Conservation (phyloP, 2,888 invertebrate genomes). For the Caradrina clavipalpis region DNA sequence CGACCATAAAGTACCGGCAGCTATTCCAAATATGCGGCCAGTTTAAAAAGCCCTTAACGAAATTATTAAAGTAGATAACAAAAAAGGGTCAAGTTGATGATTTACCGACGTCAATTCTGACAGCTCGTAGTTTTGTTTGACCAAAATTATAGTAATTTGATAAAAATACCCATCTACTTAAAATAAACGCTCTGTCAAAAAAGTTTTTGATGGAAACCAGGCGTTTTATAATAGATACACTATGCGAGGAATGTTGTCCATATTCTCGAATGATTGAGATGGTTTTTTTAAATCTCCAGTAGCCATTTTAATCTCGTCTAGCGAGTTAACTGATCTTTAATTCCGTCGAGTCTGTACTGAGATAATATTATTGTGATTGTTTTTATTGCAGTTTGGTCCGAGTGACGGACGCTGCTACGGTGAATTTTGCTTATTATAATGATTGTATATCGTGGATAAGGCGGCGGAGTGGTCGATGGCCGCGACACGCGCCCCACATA, state of each 20-base stretch:
- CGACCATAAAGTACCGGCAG: constrained; percentile 85
- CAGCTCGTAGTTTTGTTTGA: constrained; percentile 89
- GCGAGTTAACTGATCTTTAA: constrained; percentile 64
- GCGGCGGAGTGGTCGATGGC: constrained; percentile 32
- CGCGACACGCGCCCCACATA: constrained; percentile 64
- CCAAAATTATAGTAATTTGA: constrained; percentile 90
- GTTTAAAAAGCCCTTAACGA: constrained; percentile 89
- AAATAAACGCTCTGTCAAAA: constrained; percentile 83
- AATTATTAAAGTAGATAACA: constrained; percentile 86
- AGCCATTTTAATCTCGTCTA: constrained; percentile 63
- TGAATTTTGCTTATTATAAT: constrained; percentile 71
- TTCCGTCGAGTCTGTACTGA: constrained; percentile 51
- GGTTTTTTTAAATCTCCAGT: constrained; percentile 68
- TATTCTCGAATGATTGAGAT: constrained; percentile 60
- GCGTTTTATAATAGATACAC: constrained; percentile 79
- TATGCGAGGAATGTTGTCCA: constrained; percentile 80
- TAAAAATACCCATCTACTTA: constrained; percentile 88
- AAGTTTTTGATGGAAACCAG: constrained; percentile 74
- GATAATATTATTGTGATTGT: constrained; percentile 66
- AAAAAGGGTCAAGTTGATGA: constrained; percentile 88
- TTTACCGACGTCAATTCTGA: constrained; percentile 89
- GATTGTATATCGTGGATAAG: constrained; percentile 70
- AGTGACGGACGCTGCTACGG: constrained; percentile 59
- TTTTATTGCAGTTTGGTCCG: constrained; percentile 65
- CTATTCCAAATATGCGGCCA: constrained; percentile 86